A percentile compares a stretch with the other conserved stretches of the same genome.
Conservation (phyloP, 2,113 vertebrate species). For the Elachura formosa region DNA sequence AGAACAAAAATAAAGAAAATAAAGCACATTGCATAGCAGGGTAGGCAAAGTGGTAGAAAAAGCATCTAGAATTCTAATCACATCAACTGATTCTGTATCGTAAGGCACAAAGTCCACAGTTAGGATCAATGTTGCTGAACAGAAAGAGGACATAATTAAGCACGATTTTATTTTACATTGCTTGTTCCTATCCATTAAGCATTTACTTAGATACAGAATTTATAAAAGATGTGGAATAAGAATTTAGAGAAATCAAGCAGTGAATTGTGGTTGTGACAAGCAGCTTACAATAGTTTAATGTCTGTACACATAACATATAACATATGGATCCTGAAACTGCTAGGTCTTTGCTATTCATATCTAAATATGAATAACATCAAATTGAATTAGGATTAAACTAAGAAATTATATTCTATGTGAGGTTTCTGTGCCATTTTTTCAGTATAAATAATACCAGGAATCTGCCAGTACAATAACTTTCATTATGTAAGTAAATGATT, state of each 20-base stretch:
- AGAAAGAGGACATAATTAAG: neutral
- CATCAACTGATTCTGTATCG: neutral
- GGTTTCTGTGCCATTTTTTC: neutral
- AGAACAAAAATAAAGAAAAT: neutral
- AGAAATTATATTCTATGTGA: neutral
- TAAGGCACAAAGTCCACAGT: neutral
- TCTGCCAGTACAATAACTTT: neutral
- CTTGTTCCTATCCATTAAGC: neutral
- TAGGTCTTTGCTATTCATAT: neutral
- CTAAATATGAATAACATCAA: neutral
- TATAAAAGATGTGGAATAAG: neutral
- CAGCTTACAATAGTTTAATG: neutral
- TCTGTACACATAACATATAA: neutral
- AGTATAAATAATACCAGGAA: neutral
- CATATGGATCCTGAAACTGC: neutral
- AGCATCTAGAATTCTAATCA: neutral
- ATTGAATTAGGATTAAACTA: neutral
- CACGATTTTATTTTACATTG: neutral
- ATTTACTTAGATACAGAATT: neutral
- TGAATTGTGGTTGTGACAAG: neutral
- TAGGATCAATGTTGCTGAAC: neutral
- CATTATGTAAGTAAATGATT: neutral
- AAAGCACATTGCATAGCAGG: neutral
- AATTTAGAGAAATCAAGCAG: neutral
- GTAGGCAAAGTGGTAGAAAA: neutral